A percentile compares a stretch with the other conserved stretches of the same genome.
phyloP scores from a whole-genome alignment of 2,113 vertebrate species.

The Oplegnathus fasciatus region DNA sequence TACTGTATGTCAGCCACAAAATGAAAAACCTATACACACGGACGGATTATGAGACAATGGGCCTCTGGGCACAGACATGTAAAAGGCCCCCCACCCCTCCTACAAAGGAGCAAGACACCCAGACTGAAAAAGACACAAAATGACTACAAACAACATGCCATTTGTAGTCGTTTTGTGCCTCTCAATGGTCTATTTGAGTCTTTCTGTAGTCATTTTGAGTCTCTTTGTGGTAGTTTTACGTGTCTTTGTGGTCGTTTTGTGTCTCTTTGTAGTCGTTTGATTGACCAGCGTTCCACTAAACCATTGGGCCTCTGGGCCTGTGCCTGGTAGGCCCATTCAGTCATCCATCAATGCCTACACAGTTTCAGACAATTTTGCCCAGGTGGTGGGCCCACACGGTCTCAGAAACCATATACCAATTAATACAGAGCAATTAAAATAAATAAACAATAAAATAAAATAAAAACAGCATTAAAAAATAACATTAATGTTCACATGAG shows the following conservation, averaged over 20 bases:
- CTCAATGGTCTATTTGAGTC: background rate
- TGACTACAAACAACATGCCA: background rate
- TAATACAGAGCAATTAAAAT: background rate
- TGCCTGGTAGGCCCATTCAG: background rate
- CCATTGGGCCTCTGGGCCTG: background rate
- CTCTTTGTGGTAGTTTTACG: background rate
- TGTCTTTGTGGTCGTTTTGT: background rate
- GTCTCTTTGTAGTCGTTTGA: background rate
- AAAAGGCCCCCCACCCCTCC: background rate
- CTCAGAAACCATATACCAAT: conserved; percentile 2
- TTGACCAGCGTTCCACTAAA: background rate
- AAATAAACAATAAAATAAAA: background rate
- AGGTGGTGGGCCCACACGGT: background rate
- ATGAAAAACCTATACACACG: background rate
- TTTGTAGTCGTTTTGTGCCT: background rate
- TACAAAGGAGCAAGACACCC: background rate
- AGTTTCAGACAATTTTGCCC: background rate
- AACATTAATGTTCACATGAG: conserved; percentile 2
- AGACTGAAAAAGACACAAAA: background rate
- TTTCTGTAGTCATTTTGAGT: background rate
- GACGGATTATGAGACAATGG: background rate
- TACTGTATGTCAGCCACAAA: conserved; percentile 10
- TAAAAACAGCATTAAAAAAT: background rate
- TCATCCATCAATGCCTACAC: background rate
- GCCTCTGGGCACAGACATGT: background rate